Base-by-base conservation (phyloP, 2,797 vertebrate genomes). In the Manis javanica region DNA sequence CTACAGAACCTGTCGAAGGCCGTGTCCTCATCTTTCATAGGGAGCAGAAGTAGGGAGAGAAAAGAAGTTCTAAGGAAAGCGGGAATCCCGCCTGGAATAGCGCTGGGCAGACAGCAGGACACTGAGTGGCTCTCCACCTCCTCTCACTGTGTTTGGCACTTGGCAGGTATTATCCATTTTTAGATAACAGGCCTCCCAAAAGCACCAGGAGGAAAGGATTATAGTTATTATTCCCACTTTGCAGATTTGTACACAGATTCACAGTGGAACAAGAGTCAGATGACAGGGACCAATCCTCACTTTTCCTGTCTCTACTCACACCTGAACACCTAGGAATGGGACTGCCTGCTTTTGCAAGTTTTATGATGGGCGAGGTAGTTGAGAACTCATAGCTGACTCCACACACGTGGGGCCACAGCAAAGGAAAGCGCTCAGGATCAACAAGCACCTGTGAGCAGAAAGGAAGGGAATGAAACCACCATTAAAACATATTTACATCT, bases 51-150 rank as follows among this genome's bases (percentile, higher is more conserved):
- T 0, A 46, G 24, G n/a, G 53, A 92, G 9, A 63, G 29, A 21
- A n/a, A 21, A 31, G 11, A 21, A 31, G 11, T 13, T 29, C 23
- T 34, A 34, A 16, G 53, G 61, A 24, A 77, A 34, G 10, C 4
- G 12, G 69, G 26, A 31, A 16, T 1, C 5, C 46, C 6, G 3
- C 7, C 29, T 14, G 49, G 68, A 55, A 42, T 10, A 19, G 34
- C 10, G 46, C 46, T 18, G 39, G 3, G 29, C 18, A 12, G 64
- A 72, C 1, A 1, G 39, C 1, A 9, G 39, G 0, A 16, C 24
- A 29, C 14, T 0, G 18, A 37, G 11, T 1, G 5, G 5, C 5
- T 19, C 55, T 29, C 57, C 15, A 3, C 0, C 3, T 2, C 59
- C 29, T 75, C 46, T 39, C 4, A 12, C 51, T 23, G 24, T 8